These are phyloP conservation scores for Zenarchopterus dispar DNA, from an alignment of 2,797 vertebrate species.

Conservation along the genomic window DNA sequence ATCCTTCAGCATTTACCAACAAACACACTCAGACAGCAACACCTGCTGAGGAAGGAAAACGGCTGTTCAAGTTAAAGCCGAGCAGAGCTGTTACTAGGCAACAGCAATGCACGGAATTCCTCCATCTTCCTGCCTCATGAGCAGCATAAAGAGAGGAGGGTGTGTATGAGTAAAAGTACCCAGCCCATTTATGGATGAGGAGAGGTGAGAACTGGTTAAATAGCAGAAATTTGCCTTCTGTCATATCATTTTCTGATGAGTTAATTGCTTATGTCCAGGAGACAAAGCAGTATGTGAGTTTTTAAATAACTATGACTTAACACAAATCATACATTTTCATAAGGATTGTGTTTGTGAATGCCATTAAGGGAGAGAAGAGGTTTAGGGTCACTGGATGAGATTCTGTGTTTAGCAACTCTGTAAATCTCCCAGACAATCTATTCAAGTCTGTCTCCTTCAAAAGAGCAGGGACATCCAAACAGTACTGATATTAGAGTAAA, in stretches of 20 bases:
- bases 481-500: slow-evolving; percentile 36
- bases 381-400: slow-evolving; percentile 24
- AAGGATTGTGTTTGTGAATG: slow-evolving; percentile 25
- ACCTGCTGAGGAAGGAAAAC: slow-evolving; percentile 55
- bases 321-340: slow-evolving; percentile 5
- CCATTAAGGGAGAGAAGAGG: slow-evolving; percentile 4
- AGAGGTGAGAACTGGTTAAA: slow-evolving; percentile 23
- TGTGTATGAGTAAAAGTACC: slow-evolving; percentile 13
- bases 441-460: slow-evolving; percentile 26
- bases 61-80: slow-evolving; percentile 46
- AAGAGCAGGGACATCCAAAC: slow-evolving; percentile 42
- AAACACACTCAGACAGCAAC: slow-evolving; percentile 31
- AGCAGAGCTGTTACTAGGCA: slow-evolving; percentile 74
- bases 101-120: slow-evolving; percentile 67
- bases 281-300: slow-evolving; percentile 8
- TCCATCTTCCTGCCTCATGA: slow-evolving; percentile 62
- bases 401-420: slow-evolving; percentile 20
- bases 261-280: slow-evolving; percentile 10
- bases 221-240: slow-evolving; percentile 31
- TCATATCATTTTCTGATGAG: slow-evolving; percentile 50
- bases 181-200: slow-evolving; percentile 5
- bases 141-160: slow-evolving; percentile 24
- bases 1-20: slow-evolving; percentile 30
- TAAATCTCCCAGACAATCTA: slow-evolving; percentile 53
- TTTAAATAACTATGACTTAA: slow-evolving; percentile 13